Percentiles rank a stretch among this genome's conserved stretches.
phyloP scores from a whole-genome alignment of 1,140 invertebrate species.

The Heliothis subflexa region DNA sequence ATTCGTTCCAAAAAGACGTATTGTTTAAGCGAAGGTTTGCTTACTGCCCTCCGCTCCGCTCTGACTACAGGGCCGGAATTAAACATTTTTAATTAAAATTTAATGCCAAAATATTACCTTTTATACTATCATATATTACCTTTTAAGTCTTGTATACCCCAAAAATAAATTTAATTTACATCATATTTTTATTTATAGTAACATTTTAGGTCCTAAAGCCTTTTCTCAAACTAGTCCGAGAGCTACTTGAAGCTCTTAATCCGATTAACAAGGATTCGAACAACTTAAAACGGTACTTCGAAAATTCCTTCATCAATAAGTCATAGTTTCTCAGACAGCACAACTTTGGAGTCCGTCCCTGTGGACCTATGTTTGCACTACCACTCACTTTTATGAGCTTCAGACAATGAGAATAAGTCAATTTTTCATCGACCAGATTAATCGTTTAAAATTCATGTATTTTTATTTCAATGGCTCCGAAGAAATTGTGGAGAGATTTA shows the following conservation, averaged over 20 bases:
- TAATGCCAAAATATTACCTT: no score
- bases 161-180: no score
- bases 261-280: conserved; percentile 4
- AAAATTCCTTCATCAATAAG: conserved; percentile 20
- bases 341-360: conserved; percentile 16
- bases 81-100: not conserved
- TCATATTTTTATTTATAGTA: not conserved
- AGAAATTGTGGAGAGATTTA: conserved; percentile 34
- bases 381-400: conserved; percentile 71
- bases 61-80: conserved; percentile 45
- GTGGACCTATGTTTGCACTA: conserved; percentile 62
- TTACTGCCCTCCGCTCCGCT: conserved; percentile 15
- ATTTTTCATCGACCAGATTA: conserved; percentile 74
- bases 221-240: not conserved
- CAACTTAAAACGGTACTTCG: not conserved
- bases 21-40: conserved; percentile 52
- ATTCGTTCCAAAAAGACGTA: conserved; percentile 47
- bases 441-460: conserved; percentile 81
- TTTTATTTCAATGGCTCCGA: conserved; percentile 55
- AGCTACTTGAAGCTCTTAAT: not conserved
- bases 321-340: not conserved
- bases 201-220: not conserved
- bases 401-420: conserved; percentile 55
- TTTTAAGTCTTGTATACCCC: no score
- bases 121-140: no score